Evolutionary conservation across 2,113 vertebrate genomes (phyloP).

Genomic region (Podocnemis expansa): DNA sequence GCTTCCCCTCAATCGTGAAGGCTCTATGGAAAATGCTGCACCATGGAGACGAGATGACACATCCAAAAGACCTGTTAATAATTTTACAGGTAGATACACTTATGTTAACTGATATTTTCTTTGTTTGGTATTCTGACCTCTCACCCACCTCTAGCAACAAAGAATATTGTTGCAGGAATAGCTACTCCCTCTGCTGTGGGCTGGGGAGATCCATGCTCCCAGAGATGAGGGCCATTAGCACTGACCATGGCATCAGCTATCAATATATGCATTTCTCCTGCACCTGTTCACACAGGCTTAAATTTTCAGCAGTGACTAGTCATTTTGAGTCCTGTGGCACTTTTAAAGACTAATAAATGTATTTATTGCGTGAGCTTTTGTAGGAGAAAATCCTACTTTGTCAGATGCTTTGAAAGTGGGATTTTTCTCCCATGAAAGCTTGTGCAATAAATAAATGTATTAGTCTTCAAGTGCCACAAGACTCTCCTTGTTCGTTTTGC

Average conservation of each 20-base stretch:
- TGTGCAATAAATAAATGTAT: too few species aligned
- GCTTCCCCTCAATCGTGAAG: slow-evolving; percentile 68
- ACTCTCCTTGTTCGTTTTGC: too few species aligned
- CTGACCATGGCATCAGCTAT: not conserved
- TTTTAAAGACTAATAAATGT: too few species aligned
- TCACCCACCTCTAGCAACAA: not conserved
- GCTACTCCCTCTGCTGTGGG: not conserved
- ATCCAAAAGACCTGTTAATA: slow-evolving; percentile 75
- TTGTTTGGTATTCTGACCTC: not conserved
- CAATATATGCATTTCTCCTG: not conserved
- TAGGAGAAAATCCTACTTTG: too few species aligned
- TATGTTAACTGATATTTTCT: not conserved
- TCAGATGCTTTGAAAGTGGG: too few species aligned
- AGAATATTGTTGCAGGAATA: not conserved
- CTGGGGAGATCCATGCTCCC: not conserved
- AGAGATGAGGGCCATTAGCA: not conserved
- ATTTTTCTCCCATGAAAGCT: too few species aligned
- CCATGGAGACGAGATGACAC: slow-evolving; percentile 47
- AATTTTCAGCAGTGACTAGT: not conserved
- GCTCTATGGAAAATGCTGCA: not conserved
- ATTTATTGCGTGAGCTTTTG: too few species aligned
- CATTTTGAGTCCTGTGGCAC: too few species aligned
- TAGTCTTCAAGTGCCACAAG: too few species aligned
- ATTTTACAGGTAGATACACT: slow-evolving; percentile 82
- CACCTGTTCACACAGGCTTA: not conserved